Percentiles rank a stretch among this genome's conserved stretches.
Conservation (phyloP, 2,113 vertebrate genomes). For the Sinocyclocheilus grahami region DNA sequence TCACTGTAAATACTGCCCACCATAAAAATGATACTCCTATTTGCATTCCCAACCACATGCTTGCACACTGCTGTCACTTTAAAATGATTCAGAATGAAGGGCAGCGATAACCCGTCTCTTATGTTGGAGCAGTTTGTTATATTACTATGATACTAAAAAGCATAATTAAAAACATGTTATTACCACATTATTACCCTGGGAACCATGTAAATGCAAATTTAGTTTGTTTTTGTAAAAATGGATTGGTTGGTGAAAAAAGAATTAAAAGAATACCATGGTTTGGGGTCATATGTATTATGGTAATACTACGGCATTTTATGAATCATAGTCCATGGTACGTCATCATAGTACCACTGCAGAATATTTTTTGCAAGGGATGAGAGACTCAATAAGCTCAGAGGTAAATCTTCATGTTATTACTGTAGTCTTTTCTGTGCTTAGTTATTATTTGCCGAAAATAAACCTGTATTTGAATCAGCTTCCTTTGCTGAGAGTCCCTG, state of each 20-base stretch:
- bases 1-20: constrained; percentile 29
- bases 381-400: neutral
- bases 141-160: neutral
- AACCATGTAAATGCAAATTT: neutral
- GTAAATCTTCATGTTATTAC: neutral
- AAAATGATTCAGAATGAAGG: constrained; percentile 34
- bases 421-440: neutral
- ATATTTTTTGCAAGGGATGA: neutral
- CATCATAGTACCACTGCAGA: neutral
- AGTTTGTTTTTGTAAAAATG: no score
- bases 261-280: neutral
- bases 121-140: neutral
- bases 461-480: constrained; percentile 11
- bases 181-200: neutral
- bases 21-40: neutral
- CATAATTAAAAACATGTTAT: neutral
- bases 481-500: neutral
- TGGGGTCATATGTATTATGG: neutral
- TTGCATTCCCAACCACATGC: constrained; percentile 10
- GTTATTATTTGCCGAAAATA: neutral
- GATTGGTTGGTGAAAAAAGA: neutral
- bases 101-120: neutral
- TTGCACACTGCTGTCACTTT: constrained; percentile 2
- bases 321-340: neutral
- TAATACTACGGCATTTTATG: neutral